These are phyloP conservation scores for Cuniculus paca DNA, from an alignment of 2,797 vertebrate genomes.

Conservation along the genomic window DNA sequence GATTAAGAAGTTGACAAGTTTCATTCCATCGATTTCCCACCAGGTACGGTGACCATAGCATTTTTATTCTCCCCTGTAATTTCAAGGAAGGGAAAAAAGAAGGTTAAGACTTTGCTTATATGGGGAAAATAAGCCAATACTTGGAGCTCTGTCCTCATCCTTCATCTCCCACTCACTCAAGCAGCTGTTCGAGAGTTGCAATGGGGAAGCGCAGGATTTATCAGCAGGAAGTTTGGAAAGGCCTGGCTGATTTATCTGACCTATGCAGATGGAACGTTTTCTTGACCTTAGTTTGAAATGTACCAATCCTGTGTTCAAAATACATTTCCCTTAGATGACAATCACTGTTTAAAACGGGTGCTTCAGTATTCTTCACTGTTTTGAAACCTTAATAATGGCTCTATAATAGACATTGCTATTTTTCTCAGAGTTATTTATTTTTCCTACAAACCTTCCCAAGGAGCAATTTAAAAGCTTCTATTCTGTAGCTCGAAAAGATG, in stretches of 20 bases:
- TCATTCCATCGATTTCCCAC: constrained; percentile 39
- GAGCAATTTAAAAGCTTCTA: constrained; percentile 55
- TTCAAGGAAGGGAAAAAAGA: constrained; percentile 43
- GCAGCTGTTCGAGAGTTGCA: not conserved
- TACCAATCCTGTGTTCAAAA: constrained; percentile 17
- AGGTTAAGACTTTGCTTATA: not conserved
- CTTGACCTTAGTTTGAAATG: constrained; percentile 25
- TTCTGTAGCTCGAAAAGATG: constrained; percentile 64
- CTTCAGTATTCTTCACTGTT: not conserved
- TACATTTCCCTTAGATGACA: not conserved
- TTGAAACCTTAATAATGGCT: constrained; percentile 61
- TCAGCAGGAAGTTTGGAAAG: not conserved
- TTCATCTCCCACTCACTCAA: not conserved
- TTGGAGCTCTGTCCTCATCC: not conserved
- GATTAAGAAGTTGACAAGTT: constrained; percentile 5
- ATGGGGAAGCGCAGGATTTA: not conserved
- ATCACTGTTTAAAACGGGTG: not conserved
- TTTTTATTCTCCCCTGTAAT: constrained; percentile 9
- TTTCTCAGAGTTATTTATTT: constrained; percentile 55
- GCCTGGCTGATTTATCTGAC: not conserved
- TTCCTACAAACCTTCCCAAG: not conserved
- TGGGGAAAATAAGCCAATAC: not conserved
- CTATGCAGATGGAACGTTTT: not conserved
- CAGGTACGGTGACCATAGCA: not conserved
- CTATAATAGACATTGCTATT: constrained; percentile 4